A percentile compares a stretch with the other conserved stretches of the same genome.
Conservation (phyloP, 1,140 invertebrate genomes). For the Lepidotrigona ventralis region DNA sequence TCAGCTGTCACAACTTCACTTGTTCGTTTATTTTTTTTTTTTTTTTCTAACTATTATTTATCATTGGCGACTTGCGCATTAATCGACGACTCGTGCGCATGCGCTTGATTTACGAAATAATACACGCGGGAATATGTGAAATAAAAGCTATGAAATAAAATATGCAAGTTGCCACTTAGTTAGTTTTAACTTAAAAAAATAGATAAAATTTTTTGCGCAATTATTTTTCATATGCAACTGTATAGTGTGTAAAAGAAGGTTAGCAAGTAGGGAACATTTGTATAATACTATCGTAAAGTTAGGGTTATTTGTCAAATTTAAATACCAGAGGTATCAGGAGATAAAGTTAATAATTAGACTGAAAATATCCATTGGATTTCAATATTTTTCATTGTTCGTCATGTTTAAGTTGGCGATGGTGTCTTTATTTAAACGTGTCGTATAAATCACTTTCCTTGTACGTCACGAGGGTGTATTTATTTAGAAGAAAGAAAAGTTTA, state of each 20-base stretch:
- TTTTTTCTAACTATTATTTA: conserved; percentile 32
- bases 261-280: neutral
- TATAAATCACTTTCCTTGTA: conserved; percentile 34
- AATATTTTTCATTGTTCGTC: no score
- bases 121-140: neutral
- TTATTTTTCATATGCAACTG: neutral
- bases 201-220: neutral
- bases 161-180: neutral
- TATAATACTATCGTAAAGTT: neutral
- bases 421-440: conserved; percentile 31
- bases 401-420: neutral
- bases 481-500: conserved; percentile 22
- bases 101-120: neutral
- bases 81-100: neutral
- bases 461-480: conserved; percentile 28
- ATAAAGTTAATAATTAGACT: neutral
- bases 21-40: conserved; percentile 35
- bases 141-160: neutral
- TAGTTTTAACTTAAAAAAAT: neutral
- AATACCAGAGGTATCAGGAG: neutral
- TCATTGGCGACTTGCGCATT: neutral
- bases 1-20: conserved; percentile 56
- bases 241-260: no score
- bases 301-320: neutral
- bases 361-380: conserved; percentile 12